Evolutionary conservation across 2,797 vertebrate species (phyloP), one percentile per base, ranked within the genome.

Genomic region (Alfaro cultratus): DNA sequence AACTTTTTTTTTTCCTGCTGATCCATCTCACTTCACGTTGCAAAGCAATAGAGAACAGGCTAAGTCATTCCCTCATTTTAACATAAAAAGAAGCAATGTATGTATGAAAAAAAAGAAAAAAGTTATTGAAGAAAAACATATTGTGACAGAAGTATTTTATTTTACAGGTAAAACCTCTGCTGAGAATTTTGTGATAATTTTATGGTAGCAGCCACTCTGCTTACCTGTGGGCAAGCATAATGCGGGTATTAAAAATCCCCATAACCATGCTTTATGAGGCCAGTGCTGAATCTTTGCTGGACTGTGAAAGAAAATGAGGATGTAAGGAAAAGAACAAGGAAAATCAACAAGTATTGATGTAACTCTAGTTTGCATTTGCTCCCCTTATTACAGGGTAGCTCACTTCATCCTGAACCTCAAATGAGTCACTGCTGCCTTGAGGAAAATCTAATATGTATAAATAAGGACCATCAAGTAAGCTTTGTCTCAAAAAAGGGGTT

Each of bases 1-100:
- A 82, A 82, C 55, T 73, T 74, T 79, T 81, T 81, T 83, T 46
- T 29, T 83, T 79, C 70, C 36, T 77, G 43, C 82, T 78, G 51
- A 86, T 81, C 68, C 57, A 79, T 49, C 26, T 83, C 31, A n/a
- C 49, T 88, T 80, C 47, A 53, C 34, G 80, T 85, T 83, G n/a
- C 57, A 15, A 39, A 62, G 1, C 46, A 51, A 67, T 45, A 85
- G 71, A 79, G 73, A 80, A 74, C 21, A 53, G 47, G 73, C 67
- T 77, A n/a, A 80, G 83, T 85, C 83, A 90, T 87, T 93, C 90
- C 49, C 77, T 74, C 77, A 73, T 76, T 87, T 91, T 88, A 94
- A 91, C 72, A 85, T 85, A 79, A 86, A 91, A 87, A 88, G 84
- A 87, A 87, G 84, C 73, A 81, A 85, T 81, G 31, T 76, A 90